These are phyloP conservation scores for Odiellus spinosus DNA, from an alignment of 2,888 invertebrate genomes.

Conservation along the genomic window DNA sequence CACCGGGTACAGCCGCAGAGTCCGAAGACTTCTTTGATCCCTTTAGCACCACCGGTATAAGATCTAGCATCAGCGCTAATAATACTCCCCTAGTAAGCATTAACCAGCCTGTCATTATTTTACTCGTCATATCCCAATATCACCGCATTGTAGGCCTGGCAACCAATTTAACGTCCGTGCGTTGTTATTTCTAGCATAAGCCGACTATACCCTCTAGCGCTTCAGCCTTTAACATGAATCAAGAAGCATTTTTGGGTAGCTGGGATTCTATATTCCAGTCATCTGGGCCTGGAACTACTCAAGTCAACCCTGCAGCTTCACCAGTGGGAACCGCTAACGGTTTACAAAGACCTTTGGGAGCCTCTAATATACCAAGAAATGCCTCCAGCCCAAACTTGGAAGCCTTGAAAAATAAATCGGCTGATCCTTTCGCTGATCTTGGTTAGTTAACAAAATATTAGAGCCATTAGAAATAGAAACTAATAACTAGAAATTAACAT, in stretches of 20 bases:
- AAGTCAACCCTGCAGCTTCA: constrained; percentile 1
- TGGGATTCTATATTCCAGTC: constrained; percentile 16
- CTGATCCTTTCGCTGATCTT: constrained; percentile 20
- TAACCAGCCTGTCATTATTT: neutral
- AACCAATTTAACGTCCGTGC: too few species aligned
- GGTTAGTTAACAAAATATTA: constrained; percentile 4
- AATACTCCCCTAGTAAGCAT: constrained; percentile 12
- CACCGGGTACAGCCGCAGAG: neutral
- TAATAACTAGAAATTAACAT: too few species aligned
- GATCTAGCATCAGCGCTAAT: constrained; percentile 13
- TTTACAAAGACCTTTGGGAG: constrained; percentile 4
- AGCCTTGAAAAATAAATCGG: constrained; percentile 11
- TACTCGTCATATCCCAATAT: too few species aligned
- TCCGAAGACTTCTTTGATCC: constrained; percentile 14
- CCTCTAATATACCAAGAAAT: constrained; percentile 17
- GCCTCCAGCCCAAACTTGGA: constrained; percentile 21
- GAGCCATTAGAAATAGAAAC: too few species aligned
- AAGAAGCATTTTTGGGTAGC: constrained; percentile 15
- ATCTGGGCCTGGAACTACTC: constrained; percentile 2
- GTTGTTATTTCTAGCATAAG: constrained; percentile 9
- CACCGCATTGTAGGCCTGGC: too few species aligned
- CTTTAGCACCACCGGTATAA: constrained; percentile 7
- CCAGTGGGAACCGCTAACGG: constrained; percentile 1
- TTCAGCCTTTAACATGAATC: constrained; percentile 15
- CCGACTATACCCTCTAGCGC: constrained; percentile 15